These are phyloP conservation scores for Oreochromis aureus DNA, from an alignment of 2,113 vertebrate genomes.

Conservation along the genomic window DNA sequence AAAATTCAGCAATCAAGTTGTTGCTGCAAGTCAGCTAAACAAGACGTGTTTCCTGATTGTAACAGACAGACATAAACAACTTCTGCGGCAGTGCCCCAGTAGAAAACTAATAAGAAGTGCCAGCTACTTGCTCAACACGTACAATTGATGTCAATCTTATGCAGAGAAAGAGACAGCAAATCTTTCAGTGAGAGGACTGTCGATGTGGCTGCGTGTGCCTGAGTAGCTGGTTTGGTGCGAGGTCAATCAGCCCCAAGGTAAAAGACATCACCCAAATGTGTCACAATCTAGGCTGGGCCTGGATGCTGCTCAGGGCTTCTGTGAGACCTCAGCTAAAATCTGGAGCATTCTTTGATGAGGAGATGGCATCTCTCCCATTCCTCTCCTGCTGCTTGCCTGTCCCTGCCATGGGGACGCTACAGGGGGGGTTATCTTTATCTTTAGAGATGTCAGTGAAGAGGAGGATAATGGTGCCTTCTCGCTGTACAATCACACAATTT, in stretches of 20 bases:
- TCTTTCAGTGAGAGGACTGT: background rate
- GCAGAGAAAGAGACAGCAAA: conserved; percentile 8
- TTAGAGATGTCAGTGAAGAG: conserved; percentile 7
- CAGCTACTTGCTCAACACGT: conserved; percentile 13
- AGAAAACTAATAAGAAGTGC: conserved; percentile 4
- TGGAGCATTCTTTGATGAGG: conserved; percentile 39
- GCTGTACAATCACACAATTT: background rate
- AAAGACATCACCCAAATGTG: conserved; percentile 59
- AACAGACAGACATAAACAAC: conserved; percentile 3
- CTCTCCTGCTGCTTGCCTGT: background rate
- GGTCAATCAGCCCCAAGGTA: conserved; percentile 45
- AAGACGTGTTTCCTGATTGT: conserved; percentile 13
- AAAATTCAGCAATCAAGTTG: conserved; percentile 1
- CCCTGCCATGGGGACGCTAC: background rate
- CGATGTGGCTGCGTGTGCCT: background rate
- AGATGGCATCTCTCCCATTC: conserved; percentile 34
- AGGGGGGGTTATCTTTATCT: background rate
- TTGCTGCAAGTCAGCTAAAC: conserved; percentile 7
- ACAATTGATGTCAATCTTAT: background rate
- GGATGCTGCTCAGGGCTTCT: conserved; percentile 24
- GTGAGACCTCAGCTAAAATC: conserved; percentile 43
- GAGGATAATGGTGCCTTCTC: background rate
- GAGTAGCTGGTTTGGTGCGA: conserved; percentile 12
- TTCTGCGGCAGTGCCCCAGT: background rate
- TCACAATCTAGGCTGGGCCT: conserved; percentile 20